phyloP scores from a whole-genome alignment of 2,888 invertebrate species.

The Tachina grossa region DNA sequence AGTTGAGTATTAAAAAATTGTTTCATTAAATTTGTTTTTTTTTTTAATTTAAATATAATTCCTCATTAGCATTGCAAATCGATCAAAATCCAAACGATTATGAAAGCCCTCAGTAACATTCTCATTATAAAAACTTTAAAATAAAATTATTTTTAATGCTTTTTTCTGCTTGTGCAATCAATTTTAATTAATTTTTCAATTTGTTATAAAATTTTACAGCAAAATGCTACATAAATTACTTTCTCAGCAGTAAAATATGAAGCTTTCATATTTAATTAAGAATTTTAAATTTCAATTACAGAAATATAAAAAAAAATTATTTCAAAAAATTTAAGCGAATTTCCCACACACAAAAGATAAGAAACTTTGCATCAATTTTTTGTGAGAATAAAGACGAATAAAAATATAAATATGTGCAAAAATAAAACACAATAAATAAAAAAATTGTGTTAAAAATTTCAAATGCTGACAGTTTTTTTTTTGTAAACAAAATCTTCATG shows the following conservation, averaged over 20 bases:
- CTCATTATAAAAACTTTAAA: not conserved
- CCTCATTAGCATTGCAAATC: not conserved
- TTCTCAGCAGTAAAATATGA: conserved; percentile 33
- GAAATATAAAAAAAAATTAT: not conserved
- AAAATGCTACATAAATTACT: conserved; percentile 48
- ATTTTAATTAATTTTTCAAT: conserved; percentile 44
- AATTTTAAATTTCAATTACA: conserved; percentile 31
- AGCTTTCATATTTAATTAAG: conserved; percentile 38
- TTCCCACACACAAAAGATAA: conserved; percentile 49
- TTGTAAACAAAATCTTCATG: conserved; percentile 55
- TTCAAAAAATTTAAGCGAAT: conserved; percentile 23
- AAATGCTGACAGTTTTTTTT: conserved; percentile 47
- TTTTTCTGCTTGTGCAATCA: conserved; percentile 16
- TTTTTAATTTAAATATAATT: too few species aligned
- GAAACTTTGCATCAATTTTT: conserved; percentile 10
- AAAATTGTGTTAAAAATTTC: conserved; percentile 60
- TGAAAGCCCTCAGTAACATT: not conserved
- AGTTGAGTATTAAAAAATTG: too few species aligned
- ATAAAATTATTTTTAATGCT: not conserved
- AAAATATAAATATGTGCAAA: conserved; percentile 9
- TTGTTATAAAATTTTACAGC: conserved; percentile 42
- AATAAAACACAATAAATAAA: conserved; percentile 21
- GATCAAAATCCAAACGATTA: not conserved
- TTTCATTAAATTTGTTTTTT: too few species aligned
- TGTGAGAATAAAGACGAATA: conserved; percentile 6